These are phyloP conservation scores for Rutpela maculata DNA, from an alignment of 2,888 invertebrate genomes.

Conservation along the genomic window DNA sequence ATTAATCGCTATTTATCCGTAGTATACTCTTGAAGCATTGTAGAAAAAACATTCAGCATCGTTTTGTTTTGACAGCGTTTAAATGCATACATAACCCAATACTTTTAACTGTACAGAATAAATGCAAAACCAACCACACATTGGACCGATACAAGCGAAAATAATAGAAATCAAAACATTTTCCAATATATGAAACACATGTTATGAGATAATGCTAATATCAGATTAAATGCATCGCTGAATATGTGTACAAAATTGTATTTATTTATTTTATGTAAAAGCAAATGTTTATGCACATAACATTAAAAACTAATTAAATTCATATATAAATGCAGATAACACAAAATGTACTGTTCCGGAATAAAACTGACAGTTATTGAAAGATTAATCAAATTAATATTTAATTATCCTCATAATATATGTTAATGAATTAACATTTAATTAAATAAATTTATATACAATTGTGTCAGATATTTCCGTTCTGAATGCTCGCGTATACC, in stretches of 20 bases:
- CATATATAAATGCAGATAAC: constrained; percentile 4
- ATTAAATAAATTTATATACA: not conserved
- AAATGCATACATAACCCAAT: too few species aligned
- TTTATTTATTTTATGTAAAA: constrained; percentile 1
- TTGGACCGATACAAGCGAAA: not conserved
- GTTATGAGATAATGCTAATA: not conserved
- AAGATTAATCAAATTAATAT: constrained; percentile 9
- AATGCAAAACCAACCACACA: too few species aligned
- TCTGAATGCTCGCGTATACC: not conserved
- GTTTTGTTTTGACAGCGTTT: too few species aligned
- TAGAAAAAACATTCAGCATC: too few species aligned
- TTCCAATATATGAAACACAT: not conserved
- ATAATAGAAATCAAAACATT: not conserved
- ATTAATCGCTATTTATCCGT: too few species aligned
- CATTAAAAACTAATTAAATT: constrained; percentile 16
- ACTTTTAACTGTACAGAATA: too few species aligned
- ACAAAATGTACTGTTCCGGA: not conserved
- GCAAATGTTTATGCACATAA: not conserved
- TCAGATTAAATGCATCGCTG: not conserved
- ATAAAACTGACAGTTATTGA: constrained; percentile 7
- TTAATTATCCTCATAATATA: constrained; percentile 13
- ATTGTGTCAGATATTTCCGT: not conserved
- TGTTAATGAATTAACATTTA: constrained; percentile 7
- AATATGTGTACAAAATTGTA: not conserved
- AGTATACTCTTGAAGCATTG: too few species aligned